These are phyloP conservation scores for Nothobranchius kuhntae DNA, from an alignment of 2,113 vertebrate species.

Conservation along the genomic window DNA sequence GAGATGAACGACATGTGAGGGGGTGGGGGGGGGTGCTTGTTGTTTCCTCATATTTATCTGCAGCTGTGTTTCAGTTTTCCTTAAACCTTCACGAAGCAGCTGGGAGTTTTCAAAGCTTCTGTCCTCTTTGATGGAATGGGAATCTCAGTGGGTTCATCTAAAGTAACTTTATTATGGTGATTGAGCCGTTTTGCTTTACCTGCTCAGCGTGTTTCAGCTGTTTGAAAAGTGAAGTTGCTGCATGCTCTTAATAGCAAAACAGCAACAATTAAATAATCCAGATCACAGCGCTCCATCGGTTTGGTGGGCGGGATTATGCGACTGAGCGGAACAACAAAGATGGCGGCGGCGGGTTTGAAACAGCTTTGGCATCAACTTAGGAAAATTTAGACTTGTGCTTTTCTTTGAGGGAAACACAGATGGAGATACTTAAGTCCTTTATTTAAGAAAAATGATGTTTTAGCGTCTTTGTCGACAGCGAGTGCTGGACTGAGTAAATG, in stretches of 20 bases:
- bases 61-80: neutral
- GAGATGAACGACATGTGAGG: neutral
- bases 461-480: no score
- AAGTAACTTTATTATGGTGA: conserved; percentile 10
- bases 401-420: no score
- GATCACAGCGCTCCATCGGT: neutral
- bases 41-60: neutral
- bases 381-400: no score
- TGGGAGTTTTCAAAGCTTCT: conserved; percentile 1
- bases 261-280: conserved; percentile 17
- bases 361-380: no score
- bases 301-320: no score
- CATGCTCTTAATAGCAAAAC: conserved; percentile 8
- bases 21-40: neutral
- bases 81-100: neutral
- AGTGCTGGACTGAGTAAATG: no score
- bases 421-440: no score
- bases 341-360: no score
- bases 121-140: neutral
- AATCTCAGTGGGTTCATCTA: conserved; percentile 2
- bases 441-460: no score
- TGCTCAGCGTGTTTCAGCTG: conserved; percentile 15
- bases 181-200: conserved; percentile 5
- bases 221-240: conserved; percentile 15
- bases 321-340: no score